These are phyloP conservation scores for Ips nitidus DNA, from an alignment of 1,140 invertebrate species.

Conservation along the genomic window DNA sequence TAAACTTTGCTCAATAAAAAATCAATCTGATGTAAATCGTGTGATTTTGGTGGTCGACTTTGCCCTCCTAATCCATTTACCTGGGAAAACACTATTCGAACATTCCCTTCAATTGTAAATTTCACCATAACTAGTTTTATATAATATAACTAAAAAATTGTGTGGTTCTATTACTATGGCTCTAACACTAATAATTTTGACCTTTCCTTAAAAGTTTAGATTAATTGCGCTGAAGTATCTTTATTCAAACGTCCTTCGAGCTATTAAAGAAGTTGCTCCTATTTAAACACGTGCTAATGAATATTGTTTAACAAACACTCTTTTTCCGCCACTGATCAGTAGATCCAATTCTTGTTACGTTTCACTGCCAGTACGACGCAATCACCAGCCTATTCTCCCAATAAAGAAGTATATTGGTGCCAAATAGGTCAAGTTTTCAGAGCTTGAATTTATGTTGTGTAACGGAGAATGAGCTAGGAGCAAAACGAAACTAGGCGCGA, in stretches of 20 bases:
- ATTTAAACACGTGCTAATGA: slow-evolving; percentile 4
- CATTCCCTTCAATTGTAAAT: no score
- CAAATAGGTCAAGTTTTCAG: slow-evolving; percentile 30
- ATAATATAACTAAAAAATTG: no score
- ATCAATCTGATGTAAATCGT: no score
- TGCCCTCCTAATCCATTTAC: no score
- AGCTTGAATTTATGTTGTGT: slow-evolving; percentile 14
- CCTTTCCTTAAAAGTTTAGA: slow-evolving; percentile 6
- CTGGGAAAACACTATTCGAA: no score
- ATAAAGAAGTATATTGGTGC: slow-evolving; percentile 11
- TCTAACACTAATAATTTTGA: background rate
- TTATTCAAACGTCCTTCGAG: slow-evolving; percentile 23
- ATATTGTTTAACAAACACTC: slow-evolving; percentile 1
- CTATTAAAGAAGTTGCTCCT: slow-evolving; percentile 8
- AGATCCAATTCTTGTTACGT: background rate
- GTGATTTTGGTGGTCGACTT: no score
- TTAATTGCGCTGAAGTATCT: slow-evolving; percentile 14
- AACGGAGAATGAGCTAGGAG: slow-evolving; percentile 5
- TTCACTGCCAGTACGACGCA: background rate
- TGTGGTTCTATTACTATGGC: no score
- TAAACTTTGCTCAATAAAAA: no score
- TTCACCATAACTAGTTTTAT: no score
- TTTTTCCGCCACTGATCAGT: background rate
- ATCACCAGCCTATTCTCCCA: background rate
- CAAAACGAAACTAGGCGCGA: slow-evolving; percentile 13